Base-by-base conservation (phyloP, 2,113 vertebrate genomes). In the Theristicus caerulescens region DNA sequence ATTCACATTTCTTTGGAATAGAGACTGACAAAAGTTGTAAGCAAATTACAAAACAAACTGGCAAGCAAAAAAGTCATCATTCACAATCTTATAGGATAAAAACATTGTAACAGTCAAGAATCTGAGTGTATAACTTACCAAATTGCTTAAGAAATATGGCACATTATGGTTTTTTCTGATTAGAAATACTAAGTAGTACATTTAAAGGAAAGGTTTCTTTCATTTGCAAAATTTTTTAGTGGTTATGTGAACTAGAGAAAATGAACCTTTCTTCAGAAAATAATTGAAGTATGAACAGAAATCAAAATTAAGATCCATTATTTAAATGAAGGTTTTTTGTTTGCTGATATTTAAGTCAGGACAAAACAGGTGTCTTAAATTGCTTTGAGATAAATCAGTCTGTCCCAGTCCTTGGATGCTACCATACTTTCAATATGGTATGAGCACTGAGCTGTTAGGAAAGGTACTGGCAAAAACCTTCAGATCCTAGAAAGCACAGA, bases 391-490 rank as follows among this genome's bases (percentile, higher is more conserved):
- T 47, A 70, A 65, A 51, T 29, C 25, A 46, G 7, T 59, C 14
- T 36, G 58, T 69, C 16, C 38, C 17, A 46, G 20, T 29, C 61
- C 58, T 78, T 65, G 34, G 20, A 57, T 69, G 20, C 36, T 61
- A 42, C 34, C 15, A 26, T 27, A 29, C 10, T 55, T 73, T 42
- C 0, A 0, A n/a, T 71, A 27, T 10, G 14, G 8, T 55, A n/a
- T 19, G 10, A n/a, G 34, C 44, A n/a, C 17, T 57, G 51, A 73
- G n/a, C 20, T 89, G 6, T 52, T 55, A 47, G 49, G 21, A 83
- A 65, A 66, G 36, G 14, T 57, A 32, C n/a, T 61, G 36, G 18
- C 51, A 82, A 92, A 88, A 73, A 9, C 10, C 13, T n/a, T 82
- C 38, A 70, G 14, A 42, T 34, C 21, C 44, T 73, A 66, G 26